Evolutionary conservation across 2,888 invertebrate species (phyloP), one percentile per base, ranked within the genome.

Genomic region (Hydrotaea diabolus): DNA sequence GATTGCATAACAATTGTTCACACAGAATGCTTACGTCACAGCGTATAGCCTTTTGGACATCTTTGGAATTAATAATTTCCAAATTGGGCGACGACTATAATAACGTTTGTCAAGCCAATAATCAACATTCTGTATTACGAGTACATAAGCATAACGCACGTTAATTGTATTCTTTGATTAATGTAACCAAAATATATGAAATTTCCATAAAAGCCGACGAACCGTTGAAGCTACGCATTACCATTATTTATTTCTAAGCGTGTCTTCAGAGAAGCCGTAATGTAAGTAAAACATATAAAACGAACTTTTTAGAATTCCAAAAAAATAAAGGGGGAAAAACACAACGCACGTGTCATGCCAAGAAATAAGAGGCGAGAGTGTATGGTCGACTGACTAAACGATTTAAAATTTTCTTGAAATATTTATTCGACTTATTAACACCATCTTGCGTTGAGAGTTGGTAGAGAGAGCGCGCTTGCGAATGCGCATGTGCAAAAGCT

Each of bases 401-500:
- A n/a, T n/a, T n/a, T n/a, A 39, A 39, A 8, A 11, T 39, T 9
- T 39, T 39, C 39, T 39, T 39, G 2, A 31, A 31, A 31, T 31
- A 31, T 31, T 31, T 31, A 31, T 7, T 2, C 31, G 39, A 11
- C 13, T 39, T 39, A 1, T 39, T 39, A 11, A 39, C 39, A 39
- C 31, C 39, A 39, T 7, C 2, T 8, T 39, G 3, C 21, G 8
- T 4, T 26, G 26, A 19, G 21, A 26, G 53, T 64, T 23, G 26
- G 31, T 7, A 7, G 7, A 17, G 1, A 4, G 26, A n/a, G 19
- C 8, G n/a, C 31, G 31, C 31, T 31, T 9, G 19, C 11, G n/a
- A 26, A 59, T 39, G 82, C 64, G 75, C 83, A 80, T 80, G 80
- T 57, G 80, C 77, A 76, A 84, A 84, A 84, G 84, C 81, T 84